Evolutionary conservation across 2,888 invertebrate genomes (phyloP).

Genomic region (Eristalis tenax): DNA sequence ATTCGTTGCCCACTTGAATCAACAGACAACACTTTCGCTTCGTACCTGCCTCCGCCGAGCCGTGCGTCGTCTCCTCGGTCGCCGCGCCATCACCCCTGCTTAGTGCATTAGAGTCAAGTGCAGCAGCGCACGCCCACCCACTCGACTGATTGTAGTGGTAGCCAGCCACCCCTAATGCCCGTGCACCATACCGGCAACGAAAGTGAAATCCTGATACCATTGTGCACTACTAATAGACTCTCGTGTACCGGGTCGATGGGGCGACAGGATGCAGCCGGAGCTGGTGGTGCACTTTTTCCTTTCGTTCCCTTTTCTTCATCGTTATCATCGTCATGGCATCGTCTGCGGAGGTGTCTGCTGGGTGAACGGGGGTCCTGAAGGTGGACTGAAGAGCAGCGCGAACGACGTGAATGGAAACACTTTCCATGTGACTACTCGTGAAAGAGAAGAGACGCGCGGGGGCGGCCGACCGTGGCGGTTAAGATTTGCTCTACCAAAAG

Average conservation of each 20-base stretch:
- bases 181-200: slow-evolving; percentile 55
- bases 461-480: slow-evolving; percentile 60
- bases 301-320: slow-evolving; percentile 23
- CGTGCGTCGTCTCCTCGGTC: slow-evolving; percentile 7
- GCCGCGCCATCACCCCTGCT: slow-evolving; percentile 41
- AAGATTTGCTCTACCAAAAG: slow-evolving; percentile 58
- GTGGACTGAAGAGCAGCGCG: slow-evolving; percentile 42
- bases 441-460: slow-evolving; percentile 23
- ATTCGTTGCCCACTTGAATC: slow-evolving; percentile 61
- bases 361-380: slow-evolving; percentile 50
- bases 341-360: slow-evolving; percentile 65
- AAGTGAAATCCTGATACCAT: slow-evolving; percentile 69
- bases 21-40: slow-evolving; percentile 70
- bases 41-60: slow-evolving; percentile 49
- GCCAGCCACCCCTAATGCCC: slow-evolving; percentile 53
- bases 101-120: slow-evolving; percentile 71
- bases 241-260: slow-evolving; percentile 1
- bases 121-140: slow-evolving; percentile 41
- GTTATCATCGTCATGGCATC: slow-evolving; percentile 34
- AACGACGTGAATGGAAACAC: slow-evolving; percentile 38
- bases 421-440: slow-evolving; percentile 64
- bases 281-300: slow-evolving; percentile 29
- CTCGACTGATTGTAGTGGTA: not conserved
- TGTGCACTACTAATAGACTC: slow-evolving; percentile 70
- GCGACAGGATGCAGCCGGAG: not conserved